These are phyloP conservation scores for Cyanoderma ruficeps DNA, from an alignment of 2,113 vertebrate genomes.

Conservation along the genomic window DNA sequence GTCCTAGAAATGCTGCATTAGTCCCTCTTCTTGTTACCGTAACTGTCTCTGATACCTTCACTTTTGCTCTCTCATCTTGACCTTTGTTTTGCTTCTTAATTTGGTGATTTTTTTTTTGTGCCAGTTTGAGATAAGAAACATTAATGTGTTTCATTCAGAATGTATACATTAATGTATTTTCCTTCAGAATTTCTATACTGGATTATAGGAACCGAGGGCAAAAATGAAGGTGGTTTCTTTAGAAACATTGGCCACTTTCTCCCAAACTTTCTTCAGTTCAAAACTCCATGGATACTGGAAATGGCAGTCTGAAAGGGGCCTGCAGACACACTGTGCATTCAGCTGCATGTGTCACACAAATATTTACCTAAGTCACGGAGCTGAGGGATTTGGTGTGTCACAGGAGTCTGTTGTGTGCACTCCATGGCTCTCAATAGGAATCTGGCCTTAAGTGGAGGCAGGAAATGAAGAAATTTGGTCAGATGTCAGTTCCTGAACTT, in stretches of 20 bases:
- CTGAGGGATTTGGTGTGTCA: neutral
- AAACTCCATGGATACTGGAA: neutral
- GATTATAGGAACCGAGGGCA: neutral
- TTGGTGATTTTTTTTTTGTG: neutral
- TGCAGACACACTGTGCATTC: neutral
- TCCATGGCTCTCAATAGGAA: neutral
- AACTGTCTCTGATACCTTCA: neutral
- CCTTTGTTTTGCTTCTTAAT: neutral
- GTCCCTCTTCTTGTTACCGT: neutral
- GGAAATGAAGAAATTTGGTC: neutral
- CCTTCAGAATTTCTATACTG: neutral
- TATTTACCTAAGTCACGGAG: neutral
- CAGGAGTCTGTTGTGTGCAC: neutral
- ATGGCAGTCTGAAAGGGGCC: neutral
- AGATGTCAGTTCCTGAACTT: neutral
- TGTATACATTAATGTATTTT: neutral
- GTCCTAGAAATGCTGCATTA: neutral
- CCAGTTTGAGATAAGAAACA: neutral
- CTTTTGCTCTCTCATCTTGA: neutral
- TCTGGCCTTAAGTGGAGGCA: fast-evolving
- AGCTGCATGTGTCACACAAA: neutral
- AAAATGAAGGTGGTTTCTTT: neutral
- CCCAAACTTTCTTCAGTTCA: neutral
- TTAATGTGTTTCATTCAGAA: neutral
- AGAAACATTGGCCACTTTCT: neutral